Conservation (phyloP, 2,797 vertebrate genomes). For the Enteromius viviparus region DNA sequence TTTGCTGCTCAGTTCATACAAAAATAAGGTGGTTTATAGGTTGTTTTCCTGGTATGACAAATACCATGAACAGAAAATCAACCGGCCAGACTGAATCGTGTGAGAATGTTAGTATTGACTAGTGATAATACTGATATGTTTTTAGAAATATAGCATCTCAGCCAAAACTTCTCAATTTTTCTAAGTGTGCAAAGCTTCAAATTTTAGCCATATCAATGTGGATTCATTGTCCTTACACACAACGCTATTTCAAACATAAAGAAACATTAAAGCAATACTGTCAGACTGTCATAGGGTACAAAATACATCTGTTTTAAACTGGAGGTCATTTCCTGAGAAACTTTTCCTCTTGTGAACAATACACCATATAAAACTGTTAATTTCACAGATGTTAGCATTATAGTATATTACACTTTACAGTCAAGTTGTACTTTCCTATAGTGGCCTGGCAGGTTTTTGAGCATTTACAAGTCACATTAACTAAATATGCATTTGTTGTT, state of each 20-base stretch:
- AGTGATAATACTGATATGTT: conserved; percentile 33
- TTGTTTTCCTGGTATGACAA: conserved; percentile 10
- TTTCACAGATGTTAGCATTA: conserved; percentile 18
- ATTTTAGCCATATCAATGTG: neutral
- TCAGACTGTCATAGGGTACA: neutral
- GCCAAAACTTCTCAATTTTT: conserved; percentile 1
- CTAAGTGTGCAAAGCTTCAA: conserved; percentile 19
- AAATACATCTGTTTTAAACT: conserved; percentile 10
- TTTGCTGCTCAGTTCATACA: neutral
- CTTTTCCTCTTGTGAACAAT: neutral
- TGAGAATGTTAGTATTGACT: conserved; percentile 47
- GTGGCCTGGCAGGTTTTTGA: neutral
- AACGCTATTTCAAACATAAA: neutral
- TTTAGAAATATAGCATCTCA: conserved; percentile 3
- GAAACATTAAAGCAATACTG: conserved; percentile 18
- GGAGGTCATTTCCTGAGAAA: conserved; percentile 19
- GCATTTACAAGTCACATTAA: neutral
- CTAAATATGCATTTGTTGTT: neutral
- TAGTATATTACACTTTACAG: neutral
- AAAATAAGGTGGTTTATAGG: conserved; percentile 22
- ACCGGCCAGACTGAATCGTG: neutral
- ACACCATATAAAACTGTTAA: neutral
- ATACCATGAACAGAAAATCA: neutral
- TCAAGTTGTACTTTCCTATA: neutral
- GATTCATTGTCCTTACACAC: neutral